Evolutionary conservation across 2,888 invertebrate genomes (phyloP), one percentile per base, ranked within the genome.

Genomic region (Orgyia antiqua): DNA sequence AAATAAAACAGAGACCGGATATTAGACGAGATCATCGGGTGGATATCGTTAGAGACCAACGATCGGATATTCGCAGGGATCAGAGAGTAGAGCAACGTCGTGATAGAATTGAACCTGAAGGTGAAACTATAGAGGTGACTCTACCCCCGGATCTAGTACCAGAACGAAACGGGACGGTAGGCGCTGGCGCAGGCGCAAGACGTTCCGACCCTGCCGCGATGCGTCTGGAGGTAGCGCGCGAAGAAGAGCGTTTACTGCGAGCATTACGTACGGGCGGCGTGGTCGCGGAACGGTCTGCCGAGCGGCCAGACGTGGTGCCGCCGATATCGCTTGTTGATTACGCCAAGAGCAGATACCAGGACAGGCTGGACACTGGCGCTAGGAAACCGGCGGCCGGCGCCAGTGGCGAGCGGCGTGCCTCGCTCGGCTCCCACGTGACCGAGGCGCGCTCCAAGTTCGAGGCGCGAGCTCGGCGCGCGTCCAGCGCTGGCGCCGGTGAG

Each of bases 181-280:
- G 58, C 24, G 63, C 83, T 1, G 65, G 69, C 8, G 60, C 59
- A 39, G 74, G 52, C 11, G 76, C 80, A 23, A 80, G 88, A 45
- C 77, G 88, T 27, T 74, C 83, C 0, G 76, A 84, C 33, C 83
- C 87, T 12, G 86, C 87, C 3, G 88, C 87, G 39, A 80, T 90
- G 72, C 75, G 90, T 33, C 89, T 91, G 44, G 92, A 93, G 70
- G 93, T 94, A 4, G 93, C 93, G n/a, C 87, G 92, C 13, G 94
- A 94, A 63, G 94, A 94, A 65, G 94, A 94, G 68, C 87, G 93
- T 29, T 83, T 94, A 40, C 90, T 94, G 51, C 91, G 93, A 54
- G 94, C 94, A 6, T 73, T 94, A 39, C 92, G 94, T 57, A 93
- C 93, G 13, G 94, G 94, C 8, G 83, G 74, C 8, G 80, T 84